Conservation (phyloP, 2,888 invertebrate species). For the Sabatieria punctata region DNA sequence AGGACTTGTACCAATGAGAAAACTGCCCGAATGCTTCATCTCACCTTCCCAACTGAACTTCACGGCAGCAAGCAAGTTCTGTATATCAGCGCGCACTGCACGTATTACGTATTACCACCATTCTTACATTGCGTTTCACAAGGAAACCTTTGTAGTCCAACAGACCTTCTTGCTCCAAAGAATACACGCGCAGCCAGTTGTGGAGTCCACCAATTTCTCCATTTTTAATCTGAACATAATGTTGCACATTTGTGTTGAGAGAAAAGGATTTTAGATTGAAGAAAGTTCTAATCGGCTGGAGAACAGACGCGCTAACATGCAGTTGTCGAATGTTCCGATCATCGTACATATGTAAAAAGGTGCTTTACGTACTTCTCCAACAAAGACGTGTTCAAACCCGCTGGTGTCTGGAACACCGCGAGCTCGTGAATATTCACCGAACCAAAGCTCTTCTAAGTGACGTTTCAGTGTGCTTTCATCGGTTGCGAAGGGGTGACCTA, state of each 20-base stretch:
- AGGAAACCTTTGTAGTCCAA: slow-evolving; percentile 12
- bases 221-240: no score
- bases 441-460: slow-evolving; percentile 36
- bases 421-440: slow-evolving; percentile 58
- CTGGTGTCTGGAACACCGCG: slow-evolving; percentile 55
- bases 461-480: slow-evolving; percentile 22
- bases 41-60: slow-evolving; percentile 19
- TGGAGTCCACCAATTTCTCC: slow-evolving; percentile 61
- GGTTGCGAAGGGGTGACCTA: slow-evolving; percentile 5
- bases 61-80: slow-evolving; percentile 12
- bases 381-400: slow-evolving; percentile 79
- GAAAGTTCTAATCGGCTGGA: no score
- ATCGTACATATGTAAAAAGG: neutral
- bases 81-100: neutral
- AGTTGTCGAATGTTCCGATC: no score
- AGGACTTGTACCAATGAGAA: slow-evolving; percentile 43
- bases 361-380: slow-evolving; percentile 49
- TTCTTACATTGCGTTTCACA: slow-evolving; percentile 11
- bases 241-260: no score
- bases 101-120: neutral
- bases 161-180: slow-evolving; percentile 43
- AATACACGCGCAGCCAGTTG: slow-evolving; percentile 68
- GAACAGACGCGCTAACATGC: no score
- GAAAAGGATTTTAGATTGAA: no score
- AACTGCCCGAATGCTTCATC: slow-evolving; percentile 18